These are phyloP conservation scores for Formicarius rufipectus DNA, from an alignment of 2,113 vertebrate genomes.

Conservation along the genomic window DNA sequence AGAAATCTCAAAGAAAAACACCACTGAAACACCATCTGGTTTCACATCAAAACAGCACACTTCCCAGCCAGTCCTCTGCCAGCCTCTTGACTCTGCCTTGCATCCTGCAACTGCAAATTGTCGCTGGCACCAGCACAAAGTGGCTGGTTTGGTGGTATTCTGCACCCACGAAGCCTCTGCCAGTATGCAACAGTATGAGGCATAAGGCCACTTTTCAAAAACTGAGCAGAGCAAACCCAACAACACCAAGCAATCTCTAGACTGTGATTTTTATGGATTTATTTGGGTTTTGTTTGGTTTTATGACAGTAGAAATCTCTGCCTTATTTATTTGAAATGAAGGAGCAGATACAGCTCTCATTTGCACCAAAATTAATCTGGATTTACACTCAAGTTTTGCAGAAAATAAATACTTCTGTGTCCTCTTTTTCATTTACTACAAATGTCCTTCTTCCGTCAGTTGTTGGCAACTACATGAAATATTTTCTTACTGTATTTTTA, in stretches of 20 bases:
- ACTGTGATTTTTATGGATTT: neutral
- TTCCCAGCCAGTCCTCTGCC: neutral
- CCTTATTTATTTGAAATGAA: neutral
- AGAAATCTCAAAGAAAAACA: conserved; percentile 19
- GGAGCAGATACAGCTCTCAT: neutral
- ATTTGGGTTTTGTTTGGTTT: neutral
- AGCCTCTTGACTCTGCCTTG: neutral
- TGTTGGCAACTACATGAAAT: neutral
- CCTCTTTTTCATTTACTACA: neutral
- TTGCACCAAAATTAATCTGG: neutral
- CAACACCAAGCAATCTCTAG: neutral
- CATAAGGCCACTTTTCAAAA: neutral
- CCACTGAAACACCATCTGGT: conserved; percentile 12
- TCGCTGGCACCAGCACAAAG: neutral
- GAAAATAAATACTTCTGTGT: neutral
- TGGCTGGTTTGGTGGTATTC: neutral
- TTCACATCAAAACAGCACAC: neutral
- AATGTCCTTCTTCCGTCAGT: neutral
- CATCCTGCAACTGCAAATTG: neutral
- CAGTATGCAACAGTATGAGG: neutral
- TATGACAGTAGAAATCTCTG: neutral
- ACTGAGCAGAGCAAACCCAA: neutral
- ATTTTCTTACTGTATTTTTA: neutral
- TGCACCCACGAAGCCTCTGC: neutral
- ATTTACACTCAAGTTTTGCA: neutral